Evolutionary conservation across 2,797 vertebrate species (phyloP).

Genomic region (Aselliscus stoliczkanus): DNA sequence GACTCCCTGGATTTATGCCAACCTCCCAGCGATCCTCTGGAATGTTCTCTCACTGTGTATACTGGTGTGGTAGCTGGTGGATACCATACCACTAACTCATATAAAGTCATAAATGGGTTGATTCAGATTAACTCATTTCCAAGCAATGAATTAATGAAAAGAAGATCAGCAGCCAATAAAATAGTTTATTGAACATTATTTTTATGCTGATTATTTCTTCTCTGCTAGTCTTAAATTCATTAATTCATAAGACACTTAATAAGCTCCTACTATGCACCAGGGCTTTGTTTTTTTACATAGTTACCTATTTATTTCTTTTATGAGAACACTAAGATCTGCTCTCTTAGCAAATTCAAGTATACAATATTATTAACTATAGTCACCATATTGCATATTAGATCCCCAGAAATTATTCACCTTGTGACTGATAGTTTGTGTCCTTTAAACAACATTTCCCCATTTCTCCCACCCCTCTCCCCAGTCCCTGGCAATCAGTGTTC

Average conservation of each 20-base stretch:
- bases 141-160: slow-evolving; percentile 3
- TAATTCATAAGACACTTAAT: not conserved
- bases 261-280: not conserved
- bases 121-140: not conserved
- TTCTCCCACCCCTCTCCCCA: too few species aligned
- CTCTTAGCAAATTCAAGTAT: too few species aligned
- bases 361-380: too few species aligned
- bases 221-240: not conserved
- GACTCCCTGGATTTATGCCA: not conserved
- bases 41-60: not conserved
- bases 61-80: not conserved
- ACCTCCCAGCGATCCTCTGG: not conserved
- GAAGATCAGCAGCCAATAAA: not conserved
- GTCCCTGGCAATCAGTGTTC: too few species aligned
- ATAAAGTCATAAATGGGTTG: not conserved
- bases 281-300: too few species aligned
- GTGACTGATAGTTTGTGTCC: too few species aligned
- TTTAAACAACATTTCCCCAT: too few species aligned
- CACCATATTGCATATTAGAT: too few species aligned
- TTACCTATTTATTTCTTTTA: too few species aligned
- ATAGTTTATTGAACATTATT: not conserved
- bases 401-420: too few species aligned
- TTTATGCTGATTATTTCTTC: not conserved
- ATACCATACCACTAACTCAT: not conserved
- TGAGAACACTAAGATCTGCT: too few species aligned